Evolutionary conservation across 2,113 vertebrate species (phyloP).

Genomic region (Pelecanoides urinatrix): DNA sequence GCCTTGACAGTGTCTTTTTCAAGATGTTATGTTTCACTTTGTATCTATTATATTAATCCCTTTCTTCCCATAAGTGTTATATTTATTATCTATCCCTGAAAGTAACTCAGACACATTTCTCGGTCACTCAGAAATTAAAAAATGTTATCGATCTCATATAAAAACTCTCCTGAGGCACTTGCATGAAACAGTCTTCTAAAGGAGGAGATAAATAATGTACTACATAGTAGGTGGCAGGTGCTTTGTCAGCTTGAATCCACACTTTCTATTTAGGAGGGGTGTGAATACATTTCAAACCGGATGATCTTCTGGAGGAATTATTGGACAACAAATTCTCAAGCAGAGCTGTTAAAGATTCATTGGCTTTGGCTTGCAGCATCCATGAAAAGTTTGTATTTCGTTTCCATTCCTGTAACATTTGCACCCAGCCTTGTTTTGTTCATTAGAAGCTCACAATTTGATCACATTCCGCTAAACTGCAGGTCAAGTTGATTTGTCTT

Average conservation of each 20-base stretch:
- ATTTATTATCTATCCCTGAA: not conserved
- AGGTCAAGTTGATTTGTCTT: not conserved
- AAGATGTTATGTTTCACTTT: not conserved
- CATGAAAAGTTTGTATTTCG: not conserved
- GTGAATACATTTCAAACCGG: not conserved
- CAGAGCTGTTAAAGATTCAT: not conserved
- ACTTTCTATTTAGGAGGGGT: not conserved
- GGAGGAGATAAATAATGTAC: not conserved
- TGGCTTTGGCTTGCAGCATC: not conserved
- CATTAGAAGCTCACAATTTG: not conserved
- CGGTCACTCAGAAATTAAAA: slow-evolving; percentile 19
- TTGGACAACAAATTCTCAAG: not conserved
- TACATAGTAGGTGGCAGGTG: not conserved
- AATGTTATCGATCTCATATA: not conserved
- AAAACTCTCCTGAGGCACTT: not conserved
- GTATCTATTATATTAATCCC: not conserved
- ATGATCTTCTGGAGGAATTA: not conserved
- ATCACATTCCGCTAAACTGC: not conserved
- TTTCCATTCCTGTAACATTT: not conserved
- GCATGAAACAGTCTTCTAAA: not conserved
- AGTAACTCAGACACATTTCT: not conserved
- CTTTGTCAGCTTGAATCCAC: not conserved
- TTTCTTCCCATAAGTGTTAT: slow-evolving; percentile 9
- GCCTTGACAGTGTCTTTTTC: not conserved
- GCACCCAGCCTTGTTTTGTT: not conserved